Evolutionary conservation across 2,888 invertebrate genomes (phyloP), one percentile per base, ranked within the genome.

Genomic region (Athripsodes cinereus): DNA sequence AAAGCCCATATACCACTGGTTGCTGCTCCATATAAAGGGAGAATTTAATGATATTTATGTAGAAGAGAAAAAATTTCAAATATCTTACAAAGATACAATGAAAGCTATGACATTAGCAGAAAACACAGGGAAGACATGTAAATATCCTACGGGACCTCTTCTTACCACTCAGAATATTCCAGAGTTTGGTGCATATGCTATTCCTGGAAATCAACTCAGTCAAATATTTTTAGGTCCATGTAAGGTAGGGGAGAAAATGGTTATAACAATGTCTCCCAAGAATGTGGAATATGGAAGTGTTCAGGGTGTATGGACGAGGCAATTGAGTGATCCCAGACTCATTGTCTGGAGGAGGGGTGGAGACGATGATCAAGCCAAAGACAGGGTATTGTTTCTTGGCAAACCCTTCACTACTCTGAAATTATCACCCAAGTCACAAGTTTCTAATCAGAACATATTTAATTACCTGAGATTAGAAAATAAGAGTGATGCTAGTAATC

Each of bases 31-130:
- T 40, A 8, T 40, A 3, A 16, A 13, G 2, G 16, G 40, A n/a
- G 3, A 40, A 16, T 40, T 83, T 67, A 69, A 68, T 18, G 79
- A 79, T 67, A 72, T 84, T 51, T 71, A 75, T 54, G 80, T 83
- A 66, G 5, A 11, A 16, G 31, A 16, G 8, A 58, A 55, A 49
- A 52, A 55, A 0, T 58, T 55, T 34, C 2, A 35, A 18, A 22
- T 52, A 8, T 35, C 51, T 44, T 35, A n/a, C 11, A 11, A 16
- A 2, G 55, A 55, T 20, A 22, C 55, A 6, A 21, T 51, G 1
- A 47, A 55, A 34, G 58, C 55, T 8, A 58, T 58, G 54, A 22
- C 22, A 11, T 20, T 51, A n/a, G 53, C 58, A 18, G 53, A 58
- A 18, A 50, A 40, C 10, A 26, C 26, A 16, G 47, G 52, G 1